Conservation (phyloP, 2,797 vertebrate genomes). For the Cossypha niveicapilla region DNA sequence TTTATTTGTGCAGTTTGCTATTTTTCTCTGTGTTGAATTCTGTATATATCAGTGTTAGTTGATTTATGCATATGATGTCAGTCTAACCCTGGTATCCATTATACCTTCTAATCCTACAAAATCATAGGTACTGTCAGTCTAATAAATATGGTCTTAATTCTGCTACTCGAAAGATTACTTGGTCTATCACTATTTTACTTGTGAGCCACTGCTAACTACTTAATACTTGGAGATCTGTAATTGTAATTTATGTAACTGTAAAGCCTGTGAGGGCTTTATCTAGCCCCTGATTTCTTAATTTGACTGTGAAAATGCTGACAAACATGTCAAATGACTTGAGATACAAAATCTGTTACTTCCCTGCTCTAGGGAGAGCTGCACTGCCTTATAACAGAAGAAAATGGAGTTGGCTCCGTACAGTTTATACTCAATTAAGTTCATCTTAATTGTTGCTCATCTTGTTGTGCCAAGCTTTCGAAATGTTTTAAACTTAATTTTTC, state of each 20-base stretch:
- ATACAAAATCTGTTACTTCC: background rate
- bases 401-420: background rate
- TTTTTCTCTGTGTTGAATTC: background rate
- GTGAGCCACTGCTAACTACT: background rate
- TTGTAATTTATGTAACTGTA: background rate
- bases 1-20: background rate
- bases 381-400: background rate
- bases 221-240: background rate
- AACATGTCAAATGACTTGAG: background rate
- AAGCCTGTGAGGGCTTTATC: background rate
- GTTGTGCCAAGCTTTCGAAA: background rate
- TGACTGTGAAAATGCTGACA: background rate
- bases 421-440: background rate
- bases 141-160: background rate
- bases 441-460: background rate
- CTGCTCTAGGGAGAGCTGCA: background rate
- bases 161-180: background rate
- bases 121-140: background rate
- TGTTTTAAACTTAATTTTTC: background rate
- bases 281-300: background rate
- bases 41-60: fast-evolving
- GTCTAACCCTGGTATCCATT: background rate
- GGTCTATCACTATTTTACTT: background rate
- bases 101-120: background rate
- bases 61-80: background rate